Percentiles rank a stretch among this genome's conserved stretches.
Evolutionary conservation across 1,140 invertebrate species (phyloP).

Genomic region (Euglossa dilemma): DNA sequence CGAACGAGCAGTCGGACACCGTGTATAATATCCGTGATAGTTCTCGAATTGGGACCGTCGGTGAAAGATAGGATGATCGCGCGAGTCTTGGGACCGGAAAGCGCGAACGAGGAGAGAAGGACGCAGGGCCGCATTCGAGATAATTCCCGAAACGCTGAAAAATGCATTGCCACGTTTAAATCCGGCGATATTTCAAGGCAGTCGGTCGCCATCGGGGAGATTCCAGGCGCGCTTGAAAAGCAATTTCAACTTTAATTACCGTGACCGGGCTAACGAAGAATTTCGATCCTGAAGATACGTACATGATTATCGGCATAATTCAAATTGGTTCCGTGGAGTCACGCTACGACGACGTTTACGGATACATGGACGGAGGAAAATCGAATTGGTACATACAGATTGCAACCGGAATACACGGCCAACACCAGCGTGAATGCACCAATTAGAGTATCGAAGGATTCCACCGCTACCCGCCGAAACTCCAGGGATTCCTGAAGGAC

Average conservation of each 20-base stretch:
- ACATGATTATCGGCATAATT: slow-evolving; percentile 56
- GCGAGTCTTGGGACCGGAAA: too few species aligned
- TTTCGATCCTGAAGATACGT: slow-evolving; percentile 52
- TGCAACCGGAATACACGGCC: slow-evolving; percentile 60
- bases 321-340: slow-evolving; percentile 49
- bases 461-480: slow-evolving; percentile 72
- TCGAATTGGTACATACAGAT: slow-evolving; percentile 63
- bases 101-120: too few species aligned
- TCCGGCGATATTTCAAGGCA: slow-evolving; percentile 17
- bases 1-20: too few species aligned
- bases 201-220: slow-evolving; percentile 24
- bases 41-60: too few species aligned
- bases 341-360: slow-evolving; percentile 41
- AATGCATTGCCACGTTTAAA: slow-evolving; percentile 23
- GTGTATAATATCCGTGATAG: too few species aligned
- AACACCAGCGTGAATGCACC: slow-evolving; percentile 76
- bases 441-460: slow-evolving; percentile 79
- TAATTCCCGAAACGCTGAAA: slow-evolving; percentile 16
- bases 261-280: slow-evolving; percentile 48
- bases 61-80: too few species aligned
- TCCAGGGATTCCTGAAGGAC: slow-evolving; percentile 77
- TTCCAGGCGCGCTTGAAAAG: slow-evolving; percentile 49
- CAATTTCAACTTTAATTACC: slow-evolving; percentile 56
- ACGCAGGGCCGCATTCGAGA: slow-evolving; percentile 8
- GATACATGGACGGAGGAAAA: slow-evolving; percentile 53